These are phyloP conservation scores for Oenanthe melanoleuca DNA, from an alignment of 2,113 vertebrate genomes.

Conservation along the genomic window DNA sequence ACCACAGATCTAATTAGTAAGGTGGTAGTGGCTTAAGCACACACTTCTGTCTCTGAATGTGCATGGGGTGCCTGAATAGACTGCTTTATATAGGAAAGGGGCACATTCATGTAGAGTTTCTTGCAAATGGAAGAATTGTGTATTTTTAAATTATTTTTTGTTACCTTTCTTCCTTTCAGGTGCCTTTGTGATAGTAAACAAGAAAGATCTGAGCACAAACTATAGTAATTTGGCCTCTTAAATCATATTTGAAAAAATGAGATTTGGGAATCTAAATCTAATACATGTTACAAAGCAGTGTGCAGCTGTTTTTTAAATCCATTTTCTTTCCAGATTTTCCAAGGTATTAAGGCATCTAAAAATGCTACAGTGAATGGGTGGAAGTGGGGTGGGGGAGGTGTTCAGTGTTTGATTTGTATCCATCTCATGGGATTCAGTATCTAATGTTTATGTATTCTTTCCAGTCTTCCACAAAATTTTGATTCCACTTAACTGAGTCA, in stretches of 20 bases:
- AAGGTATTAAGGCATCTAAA: neutral
- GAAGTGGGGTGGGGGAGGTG: neutral
- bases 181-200: neutral
- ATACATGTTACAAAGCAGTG: neutral
- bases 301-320: neutral
- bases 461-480: neutral
- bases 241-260: neutral
- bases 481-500: neutral
- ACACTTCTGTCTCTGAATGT: neutral
- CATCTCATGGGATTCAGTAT: neutral
- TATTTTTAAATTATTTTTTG: neutral
- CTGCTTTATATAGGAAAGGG: neutral
- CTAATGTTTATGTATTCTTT: neutral
- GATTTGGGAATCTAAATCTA: neutral
- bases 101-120: neutral
- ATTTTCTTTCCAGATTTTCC: neutral
- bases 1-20: neutral
- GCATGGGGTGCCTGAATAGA: neutral
- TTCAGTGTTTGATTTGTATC: neutral
- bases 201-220: neutral
- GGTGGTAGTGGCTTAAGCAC: neutral
- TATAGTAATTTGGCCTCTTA: neutral
- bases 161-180: neutral
- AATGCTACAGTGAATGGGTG: neutral
- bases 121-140: neutral